Evolutionary conservation across 2,797 vertebrate genomes (phyloP), one percentile per base, ranked within the genome.

Genomic region (Ctenosaura bakeri): DNA sequence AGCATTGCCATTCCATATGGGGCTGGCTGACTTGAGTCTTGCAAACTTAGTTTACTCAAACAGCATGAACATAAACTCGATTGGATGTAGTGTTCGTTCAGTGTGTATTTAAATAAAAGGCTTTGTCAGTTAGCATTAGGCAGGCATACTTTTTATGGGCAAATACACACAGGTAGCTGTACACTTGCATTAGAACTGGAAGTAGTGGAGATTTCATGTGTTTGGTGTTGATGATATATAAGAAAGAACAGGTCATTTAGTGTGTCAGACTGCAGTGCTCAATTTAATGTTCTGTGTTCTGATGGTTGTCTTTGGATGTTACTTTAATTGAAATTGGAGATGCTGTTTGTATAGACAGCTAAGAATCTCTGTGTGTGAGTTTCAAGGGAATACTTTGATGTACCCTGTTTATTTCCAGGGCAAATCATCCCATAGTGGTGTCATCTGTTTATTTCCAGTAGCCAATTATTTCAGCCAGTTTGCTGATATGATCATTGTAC

Each of bases 261-360:
- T 16, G 83, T 66, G 35, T 89, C 26, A 86, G 42, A 80, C 38
- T 79, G 71, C 38, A 42, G 56, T 16, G 32, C 38, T 62, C 20
- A 59, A 50, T 78, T 32, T 83, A 54, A 35, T 83, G 35, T 14
- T 69, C 22, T 59, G 50, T 32, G 6, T 71, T 82, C 22, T 91
- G 56, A 62, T 91, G 38, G 50, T 52, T 64, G 42, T 38, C 50
- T 56, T 14, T 8, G 79, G 22, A 78, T 38, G 38, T 56, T 83
- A 89, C 54, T 91, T 77, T 84, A n/a, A 38, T 84, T 82, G n/a
- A 76, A 82, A 80, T 52, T 56, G 35, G 42, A 86, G 38, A 32
- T 73, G 32, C 12, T 82, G 50, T 89, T 88, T 85, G 6, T 69
- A n/a, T 38, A 66, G n/a, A 52, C 35, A 38, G 38, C n/a, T 85